Evolutionary conservation across 92 coral and sea anemone genomes (phyloP).

Genomic region (Siderastrea radians): DNA sequence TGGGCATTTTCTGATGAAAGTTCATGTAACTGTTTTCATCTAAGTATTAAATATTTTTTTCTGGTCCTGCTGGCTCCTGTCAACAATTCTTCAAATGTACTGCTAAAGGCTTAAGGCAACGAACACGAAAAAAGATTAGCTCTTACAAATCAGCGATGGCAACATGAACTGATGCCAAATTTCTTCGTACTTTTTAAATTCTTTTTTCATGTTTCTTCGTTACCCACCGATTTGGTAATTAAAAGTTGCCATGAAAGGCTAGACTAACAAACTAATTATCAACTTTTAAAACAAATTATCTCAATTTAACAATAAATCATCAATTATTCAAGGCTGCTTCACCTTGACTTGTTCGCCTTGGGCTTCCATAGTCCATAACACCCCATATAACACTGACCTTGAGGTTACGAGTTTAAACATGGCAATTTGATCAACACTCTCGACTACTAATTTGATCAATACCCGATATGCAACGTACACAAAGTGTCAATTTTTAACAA

Average conservation of each 20-base stretch:
- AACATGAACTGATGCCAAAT: not conserved
- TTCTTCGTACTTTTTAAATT: not conserved
- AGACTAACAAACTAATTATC: constrained; percentile 3
- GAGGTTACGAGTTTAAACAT: not conserved
- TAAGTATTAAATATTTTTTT: not conserved
- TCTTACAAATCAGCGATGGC: not conserved
- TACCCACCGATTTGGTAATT: not conserved
- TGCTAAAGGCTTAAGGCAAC: not conserved
- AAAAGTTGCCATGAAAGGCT: not conserved
- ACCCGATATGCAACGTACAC: not conserved
- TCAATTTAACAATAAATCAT: constrained; percentile 7
- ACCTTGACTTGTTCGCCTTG: not conserved
- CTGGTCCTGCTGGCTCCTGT: not conserved
- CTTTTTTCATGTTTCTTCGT: not conserved
- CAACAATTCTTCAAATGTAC: not conserved
- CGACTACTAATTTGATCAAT: not conserved
- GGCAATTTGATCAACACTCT: too few species aligned
- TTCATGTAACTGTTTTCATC: not conserved
- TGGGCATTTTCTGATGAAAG: not conserved
- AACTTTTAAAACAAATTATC: constrained; percentile 28
- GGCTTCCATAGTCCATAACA: not conserved
- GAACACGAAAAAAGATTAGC: not conserved
- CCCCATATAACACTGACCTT: not conserved
- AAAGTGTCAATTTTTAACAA: not conserved
- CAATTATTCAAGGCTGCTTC: constrained; percentile 8